Conservation (phyloP, 2,888 invertebrate species). For the Leptura quadrifasciata region DNA sequence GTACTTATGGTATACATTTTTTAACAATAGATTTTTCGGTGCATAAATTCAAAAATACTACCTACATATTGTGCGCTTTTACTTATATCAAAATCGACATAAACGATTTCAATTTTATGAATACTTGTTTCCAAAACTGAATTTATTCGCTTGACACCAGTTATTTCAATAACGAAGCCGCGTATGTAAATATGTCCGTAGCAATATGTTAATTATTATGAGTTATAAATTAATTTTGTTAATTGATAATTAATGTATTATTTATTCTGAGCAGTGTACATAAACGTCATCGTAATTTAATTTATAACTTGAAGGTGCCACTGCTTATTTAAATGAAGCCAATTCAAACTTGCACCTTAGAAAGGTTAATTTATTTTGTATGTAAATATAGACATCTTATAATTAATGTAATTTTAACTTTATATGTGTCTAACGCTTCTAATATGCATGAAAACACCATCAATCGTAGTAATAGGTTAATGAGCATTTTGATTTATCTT, state of each 20-base stretch:
- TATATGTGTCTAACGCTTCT: background rate
- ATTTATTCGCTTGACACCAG: too few relatives aligned
- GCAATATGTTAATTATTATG: too few relatives aligned
- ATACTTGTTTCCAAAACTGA: too few relatives aligned
- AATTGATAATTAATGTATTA: background rate
- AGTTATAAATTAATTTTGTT: background rate
- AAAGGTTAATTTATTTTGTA: conserved; percentile 20
- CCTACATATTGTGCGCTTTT: too few relatives aligned
- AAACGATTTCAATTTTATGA: too few relatives aligned
- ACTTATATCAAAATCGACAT: too few relatives aligned
- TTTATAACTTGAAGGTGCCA: background rate
- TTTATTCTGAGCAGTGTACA: conserved; percentile 13
- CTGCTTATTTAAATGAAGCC: conserved; percentile 8
- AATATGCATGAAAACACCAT: conserved; percentile 18
- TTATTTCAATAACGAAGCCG: too few relatives aligned
- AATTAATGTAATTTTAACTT: conserved; percentile 9
- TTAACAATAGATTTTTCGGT: too few relatives aligned
- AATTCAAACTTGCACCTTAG: conserved; percentile 11
- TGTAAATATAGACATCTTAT: conserved; percentile 20
- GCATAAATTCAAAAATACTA: too few relatives aligned
- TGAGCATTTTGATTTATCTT: background rate
- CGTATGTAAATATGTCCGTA: too few relatives aligned
- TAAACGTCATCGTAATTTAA: conserved; percentile 18
- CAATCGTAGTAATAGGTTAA: background rate
- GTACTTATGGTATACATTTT: too few relatives aligned